A percentile compares a stretch with the other conserved stretches of the same genome.
Evolutionary conservation across 1,140 invertebrate species (phyloP).

Genomic region (Drosophila sucinea): DNA sequence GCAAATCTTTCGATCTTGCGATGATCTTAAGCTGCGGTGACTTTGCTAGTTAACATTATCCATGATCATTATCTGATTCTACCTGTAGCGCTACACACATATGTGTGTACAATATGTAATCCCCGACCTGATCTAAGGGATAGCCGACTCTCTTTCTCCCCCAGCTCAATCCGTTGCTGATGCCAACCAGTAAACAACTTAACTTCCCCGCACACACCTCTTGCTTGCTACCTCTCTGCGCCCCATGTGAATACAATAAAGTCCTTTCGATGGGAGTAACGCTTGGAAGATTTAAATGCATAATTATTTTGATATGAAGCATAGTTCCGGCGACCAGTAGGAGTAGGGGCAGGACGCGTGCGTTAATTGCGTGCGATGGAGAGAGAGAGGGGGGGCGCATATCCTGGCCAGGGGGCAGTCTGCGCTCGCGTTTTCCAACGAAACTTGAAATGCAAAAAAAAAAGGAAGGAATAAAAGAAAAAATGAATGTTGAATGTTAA

Average conservation of each 20-base stretch:
- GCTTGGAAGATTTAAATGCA: slow-evolving; percentile 79
- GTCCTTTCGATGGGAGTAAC: slow-evolving; percentile 61
- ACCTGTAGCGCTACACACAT: neutral
- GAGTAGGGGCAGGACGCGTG: slow-evolving; percentile 48
- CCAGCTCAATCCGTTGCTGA: neutral
- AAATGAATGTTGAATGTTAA: slow-evolving; percentile 64
- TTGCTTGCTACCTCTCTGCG: neutral
- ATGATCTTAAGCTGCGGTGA: slow-evolving; percentile 19
- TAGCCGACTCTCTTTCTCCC: slow-evolving; percentile 22
- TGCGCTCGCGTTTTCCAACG: slow-evolving; percentile 54
- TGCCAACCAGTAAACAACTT: slow-evolving; percentile 52
- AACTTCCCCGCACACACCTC: slow-evolving; percentile 2
- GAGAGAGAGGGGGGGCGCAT: slow-evolving; percentile 23
- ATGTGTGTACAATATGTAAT: neutral
- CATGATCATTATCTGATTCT: slow-evolving; percentile 13
- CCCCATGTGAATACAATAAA: slow-evolving; percentile 10
- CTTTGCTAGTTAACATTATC: neutral
- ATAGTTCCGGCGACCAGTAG: slow-evolving; percentile 63
- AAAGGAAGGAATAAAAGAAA: slow-evolving; percentile 23
- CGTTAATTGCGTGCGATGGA: slow-evolving; percentile 60
- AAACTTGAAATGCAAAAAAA: slow-evolving; percentile 74
- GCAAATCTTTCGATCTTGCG: slow-evolving; percentile 21
- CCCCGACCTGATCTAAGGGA: slow-evolving; percentile 9
- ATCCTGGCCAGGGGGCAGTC: slow-evolving; percentile 47
- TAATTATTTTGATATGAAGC: slow-evolving; percentile 79